Base-by-base conservation (phyloP, 2,888 invertebrate species). In the Rhogogaster chlorosoma region DNA sequence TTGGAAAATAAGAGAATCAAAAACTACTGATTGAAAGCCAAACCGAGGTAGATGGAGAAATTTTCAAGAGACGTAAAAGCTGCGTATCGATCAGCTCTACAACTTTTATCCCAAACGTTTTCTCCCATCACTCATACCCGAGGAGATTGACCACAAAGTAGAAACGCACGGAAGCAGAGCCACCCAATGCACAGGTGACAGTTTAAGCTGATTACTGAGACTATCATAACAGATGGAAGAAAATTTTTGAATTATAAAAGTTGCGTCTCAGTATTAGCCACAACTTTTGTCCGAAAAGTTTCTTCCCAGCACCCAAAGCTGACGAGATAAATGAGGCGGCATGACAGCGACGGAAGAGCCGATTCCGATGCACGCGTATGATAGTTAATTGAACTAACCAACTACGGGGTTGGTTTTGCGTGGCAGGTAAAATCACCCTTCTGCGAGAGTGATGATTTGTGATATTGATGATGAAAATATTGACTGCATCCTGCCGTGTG, bases 381-480 rank as follows among this genome's bases (percentile, higher is more conserved):
- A 26, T 61, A 12, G 61, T 61, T 61, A 22, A 26, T 61, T 26
- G 22, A 61, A 61, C 61, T 10, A 61, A 61, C 61, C 10, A 26
- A 10, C 9, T 61, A 61, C 26, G 61, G 61, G 61, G 61, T 61
- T 61, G 61, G 3, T 61, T 67, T 61, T 67, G 29, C 32, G 32
- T 67, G 32, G 29, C 32, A 67, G 32, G 29, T 26, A 32, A 67
- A 67, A 67, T 32, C 7, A 26, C 15, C 67, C 32, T 10, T 67
- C 32, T 42, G 1, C 22, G 70, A 38, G 71, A 73, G 22, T 42
- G 71, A 77, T 77, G 49, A 53, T 77, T 75, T 77, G 38, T 53
- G 77, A 53, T 32, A 49, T 53, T 77, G 53, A 38, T 53, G 53
- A 77, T 77, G 22, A 53, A 53, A 73, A 73, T 42, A 73, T 73